Evolutionary conservation across 1,140 invertebrate species (phyloP), one percentile per base, ranked within the genome.

Genomic region (Tribolium madens): DNA sequence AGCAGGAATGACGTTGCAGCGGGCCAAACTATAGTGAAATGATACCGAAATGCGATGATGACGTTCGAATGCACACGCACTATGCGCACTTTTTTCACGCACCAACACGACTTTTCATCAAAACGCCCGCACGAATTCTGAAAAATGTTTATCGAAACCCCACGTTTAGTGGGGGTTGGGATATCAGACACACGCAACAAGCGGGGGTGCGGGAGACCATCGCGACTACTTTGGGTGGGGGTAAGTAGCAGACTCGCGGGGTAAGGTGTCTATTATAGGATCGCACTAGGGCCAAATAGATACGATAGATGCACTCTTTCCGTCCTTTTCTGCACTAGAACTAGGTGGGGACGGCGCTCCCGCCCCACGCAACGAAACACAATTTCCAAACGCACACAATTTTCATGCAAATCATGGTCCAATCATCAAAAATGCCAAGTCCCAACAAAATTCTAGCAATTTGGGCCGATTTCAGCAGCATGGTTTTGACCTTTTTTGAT

Each of bases 81-180:
- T 71, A 75, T 77, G 77, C 81, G 77, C 79, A 80, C 78, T 81
- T 80, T 81, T 77, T 81, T 79, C 78, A 81, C 81, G 80, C 81
- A 80, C 77, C 31, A 70, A 76, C 71, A 76, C 73, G 73, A 83
- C 74, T 84, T 84, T 84, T 82, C 81, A 78, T 83, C 83, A 84
- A 84, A 84, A 85, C 84, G 84, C 83, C 82, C 84, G 82, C 83
- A 84, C 83, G 82, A 84, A 84, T 85, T 85, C 83, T 85, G 81
- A 85, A 86, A 85, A 84, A 85, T 80, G 77, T 81, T 83, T 80
- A 79, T 80, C 81, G 83, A 81, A 83, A 83, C 83, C 81, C 79
- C 69, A 77, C 69, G 60, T 36, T 72, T 80, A 80, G 75, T 78
- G 78, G 78, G 73, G 78, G 81, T 80, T 76, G 77, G 78, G 77